Base-by-base conservation (phyloP, 2,113 vertebrate species). In the Rhea americana region DNA sequence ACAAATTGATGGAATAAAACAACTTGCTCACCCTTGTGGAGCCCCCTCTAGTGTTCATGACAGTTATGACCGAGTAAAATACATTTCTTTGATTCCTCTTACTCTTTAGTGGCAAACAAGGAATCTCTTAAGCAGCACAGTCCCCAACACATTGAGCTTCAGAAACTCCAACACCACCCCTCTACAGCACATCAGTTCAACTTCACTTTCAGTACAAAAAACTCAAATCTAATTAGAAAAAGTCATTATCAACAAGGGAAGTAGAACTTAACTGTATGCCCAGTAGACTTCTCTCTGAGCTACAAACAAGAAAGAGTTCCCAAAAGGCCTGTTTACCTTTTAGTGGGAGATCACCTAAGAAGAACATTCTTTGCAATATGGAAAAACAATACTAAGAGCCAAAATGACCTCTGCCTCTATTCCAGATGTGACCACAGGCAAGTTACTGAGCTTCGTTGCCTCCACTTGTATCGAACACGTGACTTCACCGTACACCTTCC, bases 51-150 rank as follows among this genome's bases (percentile, higher is more conserved):
- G 37, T 21, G 72, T 66, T 87, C 51, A 55, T 30, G 21, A 80
- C 41, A 74, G 58, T 45, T 78, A 62, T 1, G 5, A 39, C 39
- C 50, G 91, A 82, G 26, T 35, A n/a, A 71, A 93, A 74, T 22
- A 67, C 2, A 62, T 58, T 35, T 87, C 89, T 74, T 63, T 0
- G 39, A 82, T 87, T 91, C 55, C 55, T 95, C n/a, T 93, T 82
- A 85, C 32, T 92, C 63, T 19, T 82, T 66, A 78, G 48, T 41
- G 39, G 41, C 28, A 93, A 93, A 55, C 51, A 86, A 88, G 50
- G 56, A 81, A 75, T 62, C 78, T 80, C 63, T 90, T 56, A 66
- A 58, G 41, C 43, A 78, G 84, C 51, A 58, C 3, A 81, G 56
- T 70, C 26, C 14, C 59, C 81, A 30, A 30, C 10, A 37, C 47